Base-by-base conservation (phyloP, 2,797 vertebrate genomes). In the Tadarida brasiliensis region DNA sequence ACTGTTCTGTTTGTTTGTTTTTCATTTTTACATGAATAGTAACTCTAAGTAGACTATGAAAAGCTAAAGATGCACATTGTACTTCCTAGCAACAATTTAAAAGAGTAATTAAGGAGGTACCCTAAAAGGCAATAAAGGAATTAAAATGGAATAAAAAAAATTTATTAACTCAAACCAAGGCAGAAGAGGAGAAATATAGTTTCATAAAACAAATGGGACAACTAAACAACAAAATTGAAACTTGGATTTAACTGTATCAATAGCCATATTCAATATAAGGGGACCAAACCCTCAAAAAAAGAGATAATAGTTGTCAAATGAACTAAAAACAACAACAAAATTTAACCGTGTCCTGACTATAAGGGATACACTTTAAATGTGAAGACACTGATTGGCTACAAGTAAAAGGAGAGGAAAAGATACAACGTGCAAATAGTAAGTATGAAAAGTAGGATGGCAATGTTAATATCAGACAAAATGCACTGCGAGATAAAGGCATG, bases 321-420 rank as follows among this genome's bases (percentile, higher is more conserved):
- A 90, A 26, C n/a, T 54, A 11, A 77, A 70, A 67, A 87, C 63
- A 57, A 61, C 47, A 57, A 30, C 8, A 87, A 76, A 20, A 80
- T 67, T 44, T 44, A 44, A 44, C 33, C 82, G 28, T 65, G 28
- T 94, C 65, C 5, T 74, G 49, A 82, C 28, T 44, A 33, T 0
- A 1, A 76, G 49, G 33, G 28, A 76, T 59, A 73, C 28, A 33
- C 28, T 81, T 61, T 16, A 71, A 93, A 71, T 87, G 44, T 63
- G 87, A 81, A 93, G 33, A 44, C 16, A 56, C 57, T 28, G 30
- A 82, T 35, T 56, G 33, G 65, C 71, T 67, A 47, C 56, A 88
- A 88, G 35, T 93, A 56, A 82, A 88, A 93, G 57, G 10, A 63
- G 28, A 80, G 81, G 59, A 35, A 88, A 63, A 74, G 19, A 91